These are phyloP conservation scores for Microvelia longipes DNA, from an alignment of 1,140 invertebrate species.

Conservation along the genomic window DNA sequence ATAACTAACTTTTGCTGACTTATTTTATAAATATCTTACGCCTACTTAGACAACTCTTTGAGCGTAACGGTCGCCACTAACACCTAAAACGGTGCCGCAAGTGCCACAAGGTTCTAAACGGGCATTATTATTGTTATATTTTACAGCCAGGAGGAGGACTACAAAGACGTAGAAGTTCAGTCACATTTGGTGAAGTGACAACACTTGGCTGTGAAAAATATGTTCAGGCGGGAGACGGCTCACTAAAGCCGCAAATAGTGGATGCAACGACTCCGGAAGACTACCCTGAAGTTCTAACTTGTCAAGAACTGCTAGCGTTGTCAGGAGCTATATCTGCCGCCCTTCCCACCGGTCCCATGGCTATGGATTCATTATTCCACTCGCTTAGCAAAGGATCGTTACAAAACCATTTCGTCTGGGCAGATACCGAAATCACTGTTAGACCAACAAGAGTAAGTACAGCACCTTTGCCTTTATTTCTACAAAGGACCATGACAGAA, in stretches of 20 bases:
- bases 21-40: too few species aligned
- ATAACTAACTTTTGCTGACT: too few species aligned
- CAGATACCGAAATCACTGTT: constrained; percentile 14
- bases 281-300: constrained; percentile 52
- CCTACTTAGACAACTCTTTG: too few species aligned
- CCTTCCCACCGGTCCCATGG: constrained; percentile 71
- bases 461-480: background rate
- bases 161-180: constrained; percentile 47
- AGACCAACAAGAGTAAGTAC: constrained; percentile 8
- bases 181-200: constrained; percentile 75
- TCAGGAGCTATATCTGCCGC: constrained; percentile 80
- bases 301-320: constrained; percentile 77
- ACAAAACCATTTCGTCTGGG: constrained; percentile 15
- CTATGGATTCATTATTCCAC: constrained; percentile 61
- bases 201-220: constrained; percentile 63
- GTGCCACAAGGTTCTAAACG: too few species aligned
- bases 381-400: constrained; percentile 51
- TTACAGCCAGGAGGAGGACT: background rate
- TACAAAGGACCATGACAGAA: too few species aligned
- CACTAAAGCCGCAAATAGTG: constrained; percentile 15
- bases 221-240: constrained; percentile 56
- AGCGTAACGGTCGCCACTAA: too few species aligned
- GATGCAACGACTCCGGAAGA: background rate
- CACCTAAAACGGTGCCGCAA: too few species aligned
- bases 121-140: too few species aligned